These are phyloP conservation scores for Myodes glareolus DNA, from an alignment of 2,113 vertebrate genomes.

Conservation along the genomic window DNA sequence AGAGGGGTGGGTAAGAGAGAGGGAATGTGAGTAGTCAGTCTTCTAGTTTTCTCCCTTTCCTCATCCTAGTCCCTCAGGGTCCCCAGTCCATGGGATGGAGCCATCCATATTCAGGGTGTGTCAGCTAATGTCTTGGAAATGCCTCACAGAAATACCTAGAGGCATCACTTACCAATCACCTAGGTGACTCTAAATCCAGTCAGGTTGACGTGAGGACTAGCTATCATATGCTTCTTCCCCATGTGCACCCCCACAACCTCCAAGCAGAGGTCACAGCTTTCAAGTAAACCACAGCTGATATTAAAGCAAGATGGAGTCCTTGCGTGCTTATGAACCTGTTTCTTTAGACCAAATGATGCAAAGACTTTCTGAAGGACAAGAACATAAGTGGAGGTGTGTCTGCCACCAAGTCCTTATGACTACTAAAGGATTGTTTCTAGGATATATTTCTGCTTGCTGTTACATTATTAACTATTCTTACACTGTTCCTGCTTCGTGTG, in stretches of 20 bases:
- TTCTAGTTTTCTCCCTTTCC: neutral
- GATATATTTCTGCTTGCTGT: neutral
- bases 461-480: neutral
- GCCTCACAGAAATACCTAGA: neutral
- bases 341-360: neutral
- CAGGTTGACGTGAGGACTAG: neutral
- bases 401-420: neutral
- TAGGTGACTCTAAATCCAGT: neutral
- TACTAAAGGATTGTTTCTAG: neutral
- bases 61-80: neutral
- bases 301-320: neutral
- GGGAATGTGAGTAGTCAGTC: neutral
- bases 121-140: neutral
- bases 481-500: neutral
- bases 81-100: no score
- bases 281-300: neutral
- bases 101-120: neutral
- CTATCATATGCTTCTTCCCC: neutral
- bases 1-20: neutral
- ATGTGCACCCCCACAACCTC: neutral
- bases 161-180: neutral
- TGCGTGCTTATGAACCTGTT: neutral
- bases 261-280: neutral
- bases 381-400: neutral
- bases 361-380: neutral